phyloP scores from a whole-genome alignment of 2,888 invertebrate genomes.

The Ormyrus labotus region DNA sequence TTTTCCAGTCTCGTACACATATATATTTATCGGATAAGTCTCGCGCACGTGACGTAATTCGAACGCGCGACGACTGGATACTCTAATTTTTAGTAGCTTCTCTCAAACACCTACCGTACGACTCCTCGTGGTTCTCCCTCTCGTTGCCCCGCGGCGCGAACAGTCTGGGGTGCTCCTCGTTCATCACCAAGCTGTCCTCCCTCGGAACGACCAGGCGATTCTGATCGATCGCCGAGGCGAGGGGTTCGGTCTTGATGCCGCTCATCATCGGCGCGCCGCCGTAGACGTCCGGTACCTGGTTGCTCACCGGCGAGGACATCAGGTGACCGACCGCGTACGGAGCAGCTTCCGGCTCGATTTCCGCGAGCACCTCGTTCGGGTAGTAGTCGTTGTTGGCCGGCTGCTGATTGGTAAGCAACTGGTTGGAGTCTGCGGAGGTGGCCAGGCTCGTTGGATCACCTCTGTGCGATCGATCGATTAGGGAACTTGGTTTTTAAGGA shows the following conservation, averaged over 20 bases:
- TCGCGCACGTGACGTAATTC: too few species aligned
- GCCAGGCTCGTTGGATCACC: constrained; percentile 69
- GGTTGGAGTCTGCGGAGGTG: constrained; percentile 49
- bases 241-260: constrained; percentile 50
- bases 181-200: constrained; percentile 68
- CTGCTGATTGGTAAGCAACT: constrained; percentile 1
- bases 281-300: constrained; percentile 35
- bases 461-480: constrained; percentile 49
- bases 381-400: neutral
- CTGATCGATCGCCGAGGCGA: constrained; percentile 49
- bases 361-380: neutral
- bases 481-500: neutral
- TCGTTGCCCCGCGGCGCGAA: constrained; percentile 30
- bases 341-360: constrained; percentile 47
- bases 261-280: constrained; percentile 27
- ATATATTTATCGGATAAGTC: too few species aligned
- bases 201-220: constrained; percentile 76
- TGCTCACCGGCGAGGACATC: constrained; percentile 62
- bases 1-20: too few species aligned
- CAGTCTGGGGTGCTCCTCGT: constrained; percentile 59
- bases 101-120: constrained; percentile 59
- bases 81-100: too few species aligned
- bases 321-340: constrained; percentile 71
- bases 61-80: too few species aligned
- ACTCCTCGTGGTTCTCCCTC: constrained; percentile 55